Evolutionary conservation across 2,113 vertebrate species (phyloP), one percentile per base, ranked within the genome.

Genomic region (Anguilla rostrata): DNA sequence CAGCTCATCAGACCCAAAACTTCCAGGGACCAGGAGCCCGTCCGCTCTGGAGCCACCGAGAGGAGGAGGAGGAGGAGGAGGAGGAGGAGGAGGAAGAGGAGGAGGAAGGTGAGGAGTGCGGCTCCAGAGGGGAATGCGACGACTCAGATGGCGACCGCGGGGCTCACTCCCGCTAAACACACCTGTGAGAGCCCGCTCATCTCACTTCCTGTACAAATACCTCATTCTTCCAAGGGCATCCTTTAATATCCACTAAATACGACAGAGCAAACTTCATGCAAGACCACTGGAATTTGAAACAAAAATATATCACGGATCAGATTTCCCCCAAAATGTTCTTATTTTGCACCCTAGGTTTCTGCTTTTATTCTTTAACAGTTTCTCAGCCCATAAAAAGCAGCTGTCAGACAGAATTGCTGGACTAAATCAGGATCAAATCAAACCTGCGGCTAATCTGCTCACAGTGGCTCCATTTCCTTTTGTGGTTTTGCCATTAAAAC

Each of bases 1-100:
- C 95, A 98, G 97, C 99, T 99, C 98, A 99, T 99, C 98, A 99
- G 97, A 97, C 97, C 96, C 97, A 97, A 34, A 99, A 99, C 97
- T 99, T 98, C 95, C 84, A 92, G 96, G 97, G 98, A 99, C 99
- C 98, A 98, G 96, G 94, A 95, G 53, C 83, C 96, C 97, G 96
- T 97, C 96, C 96, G 95, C 95, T 95, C 95, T 94, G 95, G 94
- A 92, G 95, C 95, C 83, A 92, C 94, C 95, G 93, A 93, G 95
- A 93, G 43, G 43, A 46, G 43, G 43, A 46, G 43, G 43, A 46
- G 43, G 43, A 46, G 34, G 34, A 34, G 94, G 95, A 93, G 43
- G 43, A 46, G 43, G 43, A 46, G 43, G 43, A 46, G 43, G 43
- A 46, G 34, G 34, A 34, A 1, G 34, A 34, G 34, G 34, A 34